Evolutionary conservation across 2,888 invertebrate species (phyloP), one percentile per base, ranked within the genome.

Genomic region (Prostheceraeus crozeri): DNA sequence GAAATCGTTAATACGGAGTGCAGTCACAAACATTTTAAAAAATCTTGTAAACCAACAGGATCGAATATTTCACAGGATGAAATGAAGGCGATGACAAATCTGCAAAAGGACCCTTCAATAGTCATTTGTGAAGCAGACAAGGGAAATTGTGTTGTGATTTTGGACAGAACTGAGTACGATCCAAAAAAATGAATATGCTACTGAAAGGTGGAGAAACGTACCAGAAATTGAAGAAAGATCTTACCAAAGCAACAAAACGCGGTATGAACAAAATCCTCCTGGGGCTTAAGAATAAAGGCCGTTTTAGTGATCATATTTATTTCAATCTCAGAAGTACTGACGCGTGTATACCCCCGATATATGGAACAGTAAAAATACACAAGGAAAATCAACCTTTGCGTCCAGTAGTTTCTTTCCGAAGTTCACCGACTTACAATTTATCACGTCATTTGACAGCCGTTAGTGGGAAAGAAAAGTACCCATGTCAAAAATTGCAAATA

Each of bases 271-370:
- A n/a, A n/a, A n/a, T n/a, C n/a, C n/a, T n/a, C n/a, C 48, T 11
- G 28, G 16, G 10, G 27, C 28, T 48, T 11, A 25, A 6, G 25
- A 25, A 30, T 10, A 6, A 25, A 11, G 28, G 28, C 6, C 25
- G 28, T 28, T 48, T 48, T 14, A 25, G 28, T 19, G 48, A 48
- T 4, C 10, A 48, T 28, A 48, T 11, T 11, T 48, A 48, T 19
- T 48, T 6, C 27, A 48, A 48, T 48, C 48, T 48, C 19, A 48
- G 48, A 16, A 48, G 48, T 48, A 48, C 48, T 6, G 48, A 48
- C 27, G 48, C 48, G 6, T 48, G 27, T 25, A 48, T 48, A n/a
- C 27, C 48, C 11, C 25, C 27, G 25, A 25, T 48, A 30, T 21
- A 48, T 25, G 48, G 48, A 48, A n/a, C 28, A 48, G n/a, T n/a